Percentiles rank a stretch among this genome's conserved stretches.
Conservation (phyloP, 2,797 vertebrate species). For the Catostomus latipinnis region DNA sequence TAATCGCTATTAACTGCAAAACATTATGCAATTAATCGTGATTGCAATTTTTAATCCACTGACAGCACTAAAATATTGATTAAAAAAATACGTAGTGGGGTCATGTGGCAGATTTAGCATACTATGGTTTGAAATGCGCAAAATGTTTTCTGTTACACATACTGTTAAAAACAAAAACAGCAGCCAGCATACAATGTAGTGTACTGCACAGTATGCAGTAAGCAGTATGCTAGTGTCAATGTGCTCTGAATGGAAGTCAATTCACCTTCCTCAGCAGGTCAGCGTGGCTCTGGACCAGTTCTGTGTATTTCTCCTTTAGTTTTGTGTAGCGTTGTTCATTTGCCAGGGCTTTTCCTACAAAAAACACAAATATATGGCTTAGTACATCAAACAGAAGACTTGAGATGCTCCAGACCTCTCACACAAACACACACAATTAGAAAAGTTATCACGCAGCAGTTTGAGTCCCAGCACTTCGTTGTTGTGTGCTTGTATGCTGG, state of each 20-base stretch:
- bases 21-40: too few relatives aligned
- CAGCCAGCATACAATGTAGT: too few relatives aligned
- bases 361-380: background rate
- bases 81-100: too few relatives aligned
- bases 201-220: too few relatives aligned
- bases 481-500: background rate
- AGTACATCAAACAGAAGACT: background rate
- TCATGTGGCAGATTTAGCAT: too few relatives aligned
- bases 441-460: background rate
- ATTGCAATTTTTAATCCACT: too few relatives aligned
- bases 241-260: background rate
- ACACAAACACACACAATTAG: background rate
- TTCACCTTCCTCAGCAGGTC: conserved; percentile 94
- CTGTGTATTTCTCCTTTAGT: conserved; percentile 96
- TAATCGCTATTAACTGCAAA: too few relatives aligned
- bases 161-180: too few relatives aligned
- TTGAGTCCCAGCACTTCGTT: background rate
- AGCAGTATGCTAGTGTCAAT: background rate
- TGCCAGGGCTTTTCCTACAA: conserved; percentile 89
- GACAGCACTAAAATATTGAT: too few relatives aligned
- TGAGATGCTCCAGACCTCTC: background rate
- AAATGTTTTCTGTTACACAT: too few relatives aligned
- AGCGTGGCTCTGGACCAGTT: conserved; percentile 94
- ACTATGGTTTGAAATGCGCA: too few relatives aligned
- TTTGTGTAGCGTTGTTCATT: conserved; percentile 97